Evolutionary conservation across 2,888 invertebrate genomes (phyloP), one percentile per base, ranked within the genome.

Genomic region (Drosophila dives): DNA sequence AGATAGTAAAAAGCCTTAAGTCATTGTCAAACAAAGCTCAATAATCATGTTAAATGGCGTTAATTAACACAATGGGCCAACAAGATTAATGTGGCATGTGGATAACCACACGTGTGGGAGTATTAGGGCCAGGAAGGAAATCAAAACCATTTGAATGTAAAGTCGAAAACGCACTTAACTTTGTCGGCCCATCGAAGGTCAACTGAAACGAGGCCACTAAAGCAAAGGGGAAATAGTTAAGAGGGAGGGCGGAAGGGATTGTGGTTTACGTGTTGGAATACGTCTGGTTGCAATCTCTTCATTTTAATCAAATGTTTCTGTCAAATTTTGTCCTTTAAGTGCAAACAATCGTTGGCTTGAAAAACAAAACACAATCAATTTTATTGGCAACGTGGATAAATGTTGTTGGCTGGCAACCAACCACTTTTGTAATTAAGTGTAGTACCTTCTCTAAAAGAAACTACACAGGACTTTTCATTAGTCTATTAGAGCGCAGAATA

Each of bases 401-500:
- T 51, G 38, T 33, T 36, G 45, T 50, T 20, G 45, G 69, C 38
- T 69, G 55, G 42, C 71, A 68, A 42, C 45, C 29, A 70, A 55
- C 23, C 23, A 55, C n/a, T 38, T 60, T 67, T 67, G 67, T 74
- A 79, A 65, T 58, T 74, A 79, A 62, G 38, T n/a, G 45, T n/a
- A 50, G 36, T 32, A n/a, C 29, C n/a, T 29, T 11, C 34, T 20
- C 33, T 48, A 48, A 56, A 45, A 51, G 50, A 34, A 62, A 40
- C 38, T 32, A 48, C 29, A 23, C 32, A 32, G 48, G 63, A 63
- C 45, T 65, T 68, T 80, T 80, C 80, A 78, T 76, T 78, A 64
- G 55, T 75, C 50, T 50, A 70, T 71, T 77, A 75, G 33, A 48
- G 58, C 45, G 8, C 40, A 29, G 58, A 49, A 40, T 64, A 49